Base-by-base conservation (phyloP, 1,140 invertebrate species). In the Oryzaephilus surinamensis region DNA sequence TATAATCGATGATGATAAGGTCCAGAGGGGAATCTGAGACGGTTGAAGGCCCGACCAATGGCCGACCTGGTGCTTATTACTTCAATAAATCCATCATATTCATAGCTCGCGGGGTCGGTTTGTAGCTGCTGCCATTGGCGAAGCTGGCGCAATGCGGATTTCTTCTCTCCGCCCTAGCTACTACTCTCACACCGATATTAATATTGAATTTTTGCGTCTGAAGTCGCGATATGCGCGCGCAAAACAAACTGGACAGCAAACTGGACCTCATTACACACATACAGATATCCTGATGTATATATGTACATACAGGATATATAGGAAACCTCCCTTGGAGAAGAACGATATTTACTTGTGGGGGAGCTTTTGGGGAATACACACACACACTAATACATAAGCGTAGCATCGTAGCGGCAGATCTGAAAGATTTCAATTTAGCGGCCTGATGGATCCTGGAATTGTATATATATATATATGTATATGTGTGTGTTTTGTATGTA, bases 31-130 rank as follows among this genome's bases (percentile, higher is more conserved):
- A 21, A 21, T 21, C 6, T 21, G 6, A 10, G 6, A 6, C 12
- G 24, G 23, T 6, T 11, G 2, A 3, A 19, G 17, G 59, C 51
- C 65, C 63, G 58, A 64, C 69, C 70, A 52, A 52, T 51, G 45
- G 41, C 37, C 35, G 37, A 33, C 31, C 61, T 60, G 61, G 61
- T 58, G 69, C 67, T 70, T 72, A 72, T 72, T 70, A 72, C 67
- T 69, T 72, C 66, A 68, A 72, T 72, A 72, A 72, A 55, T 55
- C 47, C 47, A 48, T 55, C 53, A 55, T 55, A 55, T 51, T 52
- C 50, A 50, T 54, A 71, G 50, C 48, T 41, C 39, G 46, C 47
- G 42, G 45, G 46, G 39, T 37, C 32, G 27, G 32, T 37, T 17
- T n/a, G n/a, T n/a, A n/a, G n/a, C 35, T 30, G 23, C 36, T 30